Evolutionary conservation across 2,888 invertebrate genomes (phyloP).

Genomic region (Leptothorax acervorum): DNA sequence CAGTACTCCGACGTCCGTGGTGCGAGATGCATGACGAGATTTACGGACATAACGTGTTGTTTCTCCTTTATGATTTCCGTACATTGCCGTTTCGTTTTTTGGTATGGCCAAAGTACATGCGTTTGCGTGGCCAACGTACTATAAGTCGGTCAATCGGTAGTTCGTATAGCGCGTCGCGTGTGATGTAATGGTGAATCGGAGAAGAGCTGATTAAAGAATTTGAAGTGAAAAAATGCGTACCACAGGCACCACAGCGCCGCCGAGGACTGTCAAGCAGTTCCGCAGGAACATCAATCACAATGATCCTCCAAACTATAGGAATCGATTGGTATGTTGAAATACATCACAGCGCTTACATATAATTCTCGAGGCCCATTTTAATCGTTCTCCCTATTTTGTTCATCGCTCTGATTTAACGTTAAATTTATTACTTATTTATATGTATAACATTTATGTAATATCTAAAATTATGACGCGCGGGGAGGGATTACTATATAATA

Average conservation of each 20-base stretch:
- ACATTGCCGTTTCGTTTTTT: neutral
- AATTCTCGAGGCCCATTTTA: neutral
- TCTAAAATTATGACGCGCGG: neutral
- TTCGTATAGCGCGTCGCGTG: neutral
- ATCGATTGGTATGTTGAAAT: slow-evolving; percentile 66
- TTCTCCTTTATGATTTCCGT: neutral
- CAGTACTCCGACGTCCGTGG: neutral
- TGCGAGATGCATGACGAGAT: neutral
- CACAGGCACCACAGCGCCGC: slow-evolving; percentile 74
- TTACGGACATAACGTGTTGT: neutral
- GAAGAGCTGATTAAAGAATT: slow-evolving; percentile 16
- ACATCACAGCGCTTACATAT: neutral
- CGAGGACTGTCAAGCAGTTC: slow-evolving; percentile 73
- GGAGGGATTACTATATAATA: neutral
- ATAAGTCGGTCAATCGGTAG: neutral
- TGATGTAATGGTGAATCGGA: slow-evolving; percentile 23
- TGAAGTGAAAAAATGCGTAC: slow-evolving; percentile 71
- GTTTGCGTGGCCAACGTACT: neutral
- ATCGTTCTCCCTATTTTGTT: neutral
- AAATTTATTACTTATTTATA: neutral
- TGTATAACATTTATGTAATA: no score
- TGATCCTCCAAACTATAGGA: slow-evolving; percentile 63
- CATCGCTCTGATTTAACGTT: neutral
- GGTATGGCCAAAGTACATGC: neutral
- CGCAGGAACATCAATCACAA: slow-evolving; percentile 66